Percentiles rank a stretch among this genome's conserved stretches.
Conservation (phyloP, 2,888 invertebrate genomes). For the Eupithecia inturbata region DNA sequence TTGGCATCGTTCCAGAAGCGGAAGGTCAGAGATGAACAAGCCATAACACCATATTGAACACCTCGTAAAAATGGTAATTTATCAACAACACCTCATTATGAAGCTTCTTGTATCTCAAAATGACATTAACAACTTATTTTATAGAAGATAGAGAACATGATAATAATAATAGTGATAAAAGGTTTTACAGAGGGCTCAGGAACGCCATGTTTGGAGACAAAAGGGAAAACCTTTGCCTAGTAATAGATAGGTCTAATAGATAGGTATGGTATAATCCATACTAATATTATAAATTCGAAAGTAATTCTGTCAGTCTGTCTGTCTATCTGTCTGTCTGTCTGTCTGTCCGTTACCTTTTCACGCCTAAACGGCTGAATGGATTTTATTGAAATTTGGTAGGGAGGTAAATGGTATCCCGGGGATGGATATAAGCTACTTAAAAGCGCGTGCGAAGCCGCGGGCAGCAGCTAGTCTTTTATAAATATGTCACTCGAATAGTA, state of each 20-base stretch:
- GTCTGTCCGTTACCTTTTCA: too few species aligned
- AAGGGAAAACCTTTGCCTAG: neutral
- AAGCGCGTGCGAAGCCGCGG: too few species aligned
- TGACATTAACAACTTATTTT: constrained; percentile 15
- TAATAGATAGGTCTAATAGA: neutral
- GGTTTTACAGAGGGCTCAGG: neutral
- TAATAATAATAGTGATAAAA: neutral
- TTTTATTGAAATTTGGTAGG: too few species aligned
- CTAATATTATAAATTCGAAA: too few species aligned
- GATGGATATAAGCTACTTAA: too few species aligned
- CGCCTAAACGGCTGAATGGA: too few species aligned
- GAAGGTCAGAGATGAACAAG: constrained; percentile 27
- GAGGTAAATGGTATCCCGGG: too few species aligned
- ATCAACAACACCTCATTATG: constrained; percentile 31
- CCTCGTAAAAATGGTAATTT: constrained; percentile 41
- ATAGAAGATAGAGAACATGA: neutral
- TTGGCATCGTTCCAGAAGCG: constrained; percentile 32
- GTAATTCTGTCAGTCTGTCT: too few species aligned
- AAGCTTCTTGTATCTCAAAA: constrained; percentile 20
- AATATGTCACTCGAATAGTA: too few species aligned
- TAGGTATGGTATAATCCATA: too few species aligned
- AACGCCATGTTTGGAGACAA: neutral
- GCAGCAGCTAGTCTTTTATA: too few species aligned
- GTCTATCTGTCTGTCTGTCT: too few species aligned
- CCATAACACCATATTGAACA: constrained; percentile 36